phyloP scores from a whole-genome alignment of 2,113 vertebrate genomes.

The Odontophorus gujanensis region DNA sequence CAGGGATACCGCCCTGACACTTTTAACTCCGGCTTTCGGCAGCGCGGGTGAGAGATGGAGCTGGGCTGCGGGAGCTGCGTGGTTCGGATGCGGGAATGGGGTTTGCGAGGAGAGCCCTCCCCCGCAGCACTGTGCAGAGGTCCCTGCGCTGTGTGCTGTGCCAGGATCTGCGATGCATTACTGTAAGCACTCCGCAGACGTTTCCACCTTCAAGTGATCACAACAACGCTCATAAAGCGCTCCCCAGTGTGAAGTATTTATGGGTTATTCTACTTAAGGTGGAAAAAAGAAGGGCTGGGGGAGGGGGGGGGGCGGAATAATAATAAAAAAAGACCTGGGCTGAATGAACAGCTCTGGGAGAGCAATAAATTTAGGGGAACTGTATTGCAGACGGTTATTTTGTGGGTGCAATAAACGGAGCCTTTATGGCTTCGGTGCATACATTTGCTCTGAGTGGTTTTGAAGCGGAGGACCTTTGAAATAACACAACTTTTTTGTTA shows the following conservation, averaged over 20 bases:
- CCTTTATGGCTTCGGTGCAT: not conserved
- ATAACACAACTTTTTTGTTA: not conserved
- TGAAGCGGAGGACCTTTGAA: slow-evolving; percentile 31
- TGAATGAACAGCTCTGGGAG: slow-evolving; percentile 41
- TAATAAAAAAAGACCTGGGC: slow-evolving; percentile 10
- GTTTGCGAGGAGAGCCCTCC: not conserved
- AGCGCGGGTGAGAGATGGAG: accelerated
- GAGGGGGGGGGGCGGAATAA: not conserved
- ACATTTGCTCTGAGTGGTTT: not conserved
- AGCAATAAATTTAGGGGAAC: slow-evolving; percentile 31
- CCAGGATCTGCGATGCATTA: not conserved
- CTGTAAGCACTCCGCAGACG: slow-evolving; percentile 10
- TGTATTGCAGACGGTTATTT: slow-evolving; percentile 29
- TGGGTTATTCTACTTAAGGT: slow-evolving; percentile 35
- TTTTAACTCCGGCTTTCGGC: not conserved
- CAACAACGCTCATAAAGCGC: slow-evolving; percentile 22
- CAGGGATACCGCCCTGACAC: not conserved
- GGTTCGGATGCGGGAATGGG: not conserved
- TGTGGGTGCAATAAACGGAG: slow-evolving; percentile 31
- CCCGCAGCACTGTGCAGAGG: not conserved
- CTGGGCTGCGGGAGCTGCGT: not conserved
- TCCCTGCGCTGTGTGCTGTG: not conserved
- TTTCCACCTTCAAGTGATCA: slow-evolving; percentile 15
- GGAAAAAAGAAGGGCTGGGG: too few relatives aligned
- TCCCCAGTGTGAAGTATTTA: not conserved